These are phyloP conservation scores for Amyelois transitella DNA, from an alignment of 1,140 invertebrate genomes.

Conservation along the genomic window DNA sequence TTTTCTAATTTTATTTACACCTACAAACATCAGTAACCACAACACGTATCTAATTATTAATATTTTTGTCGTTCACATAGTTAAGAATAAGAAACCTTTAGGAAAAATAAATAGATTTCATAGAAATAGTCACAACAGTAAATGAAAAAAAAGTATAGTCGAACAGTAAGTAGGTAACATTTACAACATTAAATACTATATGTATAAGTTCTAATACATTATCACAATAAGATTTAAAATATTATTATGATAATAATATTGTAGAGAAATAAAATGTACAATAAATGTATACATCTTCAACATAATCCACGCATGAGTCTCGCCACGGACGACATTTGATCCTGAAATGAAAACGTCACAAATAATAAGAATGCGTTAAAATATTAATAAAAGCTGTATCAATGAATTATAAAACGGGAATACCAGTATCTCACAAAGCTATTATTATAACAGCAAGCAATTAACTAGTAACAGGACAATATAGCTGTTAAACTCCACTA, in stretches of 20 bases:
- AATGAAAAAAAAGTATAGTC: slow-evolving; percentile 5
- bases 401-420: too few relatives aligned
- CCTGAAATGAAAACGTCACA: background rate
- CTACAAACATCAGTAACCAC: slow-evolving; percentile 5
- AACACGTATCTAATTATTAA: slow-evolving; percentile 7
- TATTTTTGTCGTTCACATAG: background rate
- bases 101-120: slow-evolving; percentile 8
- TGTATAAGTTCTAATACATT: slow-evolving; percentile 11
- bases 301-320: background rate
- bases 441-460: too few relatives aligned
- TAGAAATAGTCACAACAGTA: background rate
- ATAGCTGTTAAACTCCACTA: too few relatives aligned
- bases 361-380: background rate
- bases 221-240: slow-evolving; percentile 43
- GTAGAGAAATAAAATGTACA: slow-evolving; percentile 1
- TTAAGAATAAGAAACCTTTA: background rate
- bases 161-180: slow-evolving; percentile 26
- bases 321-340: background rate
- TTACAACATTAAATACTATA: slow-evolving; percentile 17
- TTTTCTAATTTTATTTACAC: slow-evolving; percentile 13
- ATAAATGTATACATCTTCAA: background rate
- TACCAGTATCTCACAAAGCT: too few relatives aligned
- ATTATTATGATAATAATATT: slow-evolving; percentile 5
- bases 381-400: too few relatives aligned
- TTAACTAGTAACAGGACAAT: too few relatives aligned